phyloP scores from a whole-genome alignment of 2,797 vertebrate genomes.

The Mustela erminea region DNA sequence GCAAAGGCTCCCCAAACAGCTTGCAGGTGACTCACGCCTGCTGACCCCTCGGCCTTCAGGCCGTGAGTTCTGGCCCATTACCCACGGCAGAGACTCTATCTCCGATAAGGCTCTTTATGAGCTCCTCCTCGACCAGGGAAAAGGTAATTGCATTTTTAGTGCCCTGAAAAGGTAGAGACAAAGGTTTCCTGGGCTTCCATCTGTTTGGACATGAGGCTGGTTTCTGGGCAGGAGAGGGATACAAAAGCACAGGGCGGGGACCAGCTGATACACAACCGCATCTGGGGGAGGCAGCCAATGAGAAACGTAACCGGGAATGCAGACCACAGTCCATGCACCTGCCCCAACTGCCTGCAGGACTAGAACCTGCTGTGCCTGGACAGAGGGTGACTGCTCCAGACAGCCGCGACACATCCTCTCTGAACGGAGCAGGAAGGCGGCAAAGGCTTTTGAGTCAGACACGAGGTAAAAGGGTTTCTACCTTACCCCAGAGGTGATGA shows the following conservation, averaged over 20 bases:
- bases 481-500: background rate
- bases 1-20: background rate
- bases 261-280: background rate
- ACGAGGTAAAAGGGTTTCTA: background rate
- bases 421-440: fast-evolving
- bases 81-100: background rate
- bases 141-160: slow-evolving; percentile 68
- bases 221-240: background rate
- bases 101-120: slow-evolving; percentile 36
- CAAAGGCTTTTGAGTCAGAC: background rate
- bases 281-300: background rate
- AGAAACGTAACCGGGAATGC: background rate
- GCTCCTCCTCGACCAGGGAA: background rate
- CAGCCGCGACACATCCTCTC: background rate
- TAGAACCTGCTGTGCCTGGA: background rate
- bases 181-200: background rate
- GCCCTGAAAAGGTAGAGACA: background rate
- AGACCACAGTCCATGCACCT: background rate
- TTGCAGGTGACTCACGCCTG: fast-evolving
- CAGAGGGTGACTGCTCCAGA: fast-evolving
- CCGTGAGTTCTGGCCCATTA: background rate
- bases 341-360: background rate
- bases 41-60: background rate
- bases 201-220: background rate
- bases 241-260: background rate